These are phyloP conservation scores for Octopus bimaculoides DNA, from an alignment of 1,140 invertebrate species.

Conservation along the genomic window DNA sequence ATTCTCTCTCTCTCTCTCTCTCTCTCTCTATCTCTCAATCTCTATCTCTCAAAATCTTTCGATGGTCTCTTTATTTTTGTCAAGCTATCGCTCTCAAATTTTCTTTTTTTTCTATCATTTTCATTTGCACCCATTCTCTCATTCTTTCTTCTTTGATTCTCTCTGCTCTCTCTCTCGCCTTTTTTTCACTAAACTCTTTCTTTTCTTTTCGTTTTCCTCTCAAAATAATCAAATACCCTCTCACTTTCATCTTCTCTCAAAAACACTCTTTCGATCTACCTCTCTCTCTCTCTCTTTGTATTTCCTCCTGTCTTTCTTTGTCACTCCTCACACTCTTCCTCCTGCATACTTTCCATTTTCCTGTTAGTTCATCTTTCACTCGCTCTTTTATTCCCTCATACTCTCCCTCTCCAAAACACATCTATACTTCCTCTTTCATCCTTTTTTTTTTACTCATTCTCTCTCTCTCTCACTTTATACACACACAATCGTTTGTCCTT, in stretches of 20 bases:
- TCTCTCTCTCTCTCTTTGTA: not conserved
- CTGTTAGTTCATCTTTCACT: not conserved
- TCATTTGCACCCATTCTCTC: too few relatives aligned
- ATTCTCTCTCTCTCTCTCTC: too few relatives aligned
- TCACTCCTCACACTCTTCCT: not conserved
- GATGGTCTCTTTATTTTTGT: too few relatives aligned
- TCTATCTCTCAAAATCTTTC: too few relatives aligned
- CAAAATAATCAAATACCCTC: not conserved
- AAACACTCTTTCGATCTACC: not conserved
- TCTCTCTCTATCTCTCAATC: too few relatives aligned
- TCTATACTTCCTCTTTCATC: not conserved
- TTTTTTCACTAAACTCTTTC: too few relatives aligned
- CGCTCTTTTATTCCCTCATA: not conserved
- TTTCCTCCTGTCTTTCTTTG: not conserved
- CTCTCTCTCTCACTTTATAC: not conserved
- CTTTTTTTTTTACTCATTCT: not conserved
- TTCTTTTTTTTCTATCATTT: too few relatives aligned
- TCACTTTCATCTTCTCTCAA: not conserved
- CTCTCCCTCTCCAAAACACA: not conserved
- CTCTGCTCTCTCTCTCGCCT: too few relatives aligned
- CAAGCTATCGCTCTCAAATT: too few relatives aligned
- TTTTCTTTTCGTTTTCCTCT: too few relatives aligned
- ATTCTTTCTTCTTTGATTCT: too few relatives aligned
- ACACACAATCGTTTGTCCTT: not conserved
- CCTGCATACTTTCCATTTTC: not conserved